Conservation (phyloP, 2,888 invertebrate species). For the Smittia aterrima region DNA sequence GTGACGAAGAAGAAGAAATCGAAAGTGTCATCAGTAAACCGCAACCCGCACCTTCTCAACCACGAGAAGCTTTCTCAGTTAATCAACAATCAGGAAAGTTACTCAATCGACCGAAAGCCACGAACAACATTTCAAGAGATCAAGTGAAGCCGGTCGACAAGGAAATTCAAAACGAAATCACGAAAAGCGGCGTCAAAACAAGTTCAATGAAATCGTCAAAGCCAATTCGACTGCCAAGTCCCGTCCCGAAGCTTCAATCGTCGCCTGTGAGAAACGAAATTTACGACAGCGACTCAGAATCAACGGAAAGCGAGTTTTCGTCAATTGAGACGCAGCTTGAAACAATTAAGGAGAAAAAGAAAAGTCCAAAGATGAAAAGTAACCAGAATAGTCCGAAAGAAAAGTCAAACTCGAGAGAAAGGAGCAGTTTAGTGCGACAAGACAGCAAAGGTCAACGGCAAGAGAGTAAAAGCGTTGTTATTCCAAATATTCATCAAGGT, state of each 20-base stretch:
- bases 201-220: not conserved
- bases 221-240: constrained; percentile 34
- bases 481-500: constrained; percentile 35
- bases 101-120: constrained; percentile 33
- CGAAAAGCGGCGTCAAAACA: constrained; percentile 6
- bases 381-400: constrained; percentile 12
- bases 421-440: constrained; percentile 6
- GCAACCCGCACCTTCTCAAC: not conserved
- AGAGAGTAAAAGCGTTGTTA: constrained; percentile 8
- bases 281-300: constrained; percentile 19
- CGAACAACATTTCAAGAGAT: constrained; percentile 31
- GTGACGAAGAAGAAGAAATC: not conserved
- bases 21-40: not conserved
- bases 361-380: not conserved
- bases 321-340: not conserved
- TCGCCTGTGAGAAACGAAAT: not conserved
- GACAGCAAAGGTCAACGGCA: not conserved
- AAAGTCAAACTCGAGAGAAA: not conserved
- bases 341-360: not conserved
- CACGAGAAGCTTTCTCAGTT: not conserved
- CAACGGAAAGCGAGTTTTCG: constrained; percentile 5
- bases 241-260: not conserved
- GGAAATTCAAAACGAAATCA: constrained; percentile 29
- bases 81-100: constrained; percentile 16
- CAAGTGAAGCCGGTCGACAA: constrained; percentile 36